Evolutionary conservation across 2,888 invertebrate genomes (phyloP), one percentile per base, ranked within the genome.

Genomic region (Ochropleura plecta): DNA sequence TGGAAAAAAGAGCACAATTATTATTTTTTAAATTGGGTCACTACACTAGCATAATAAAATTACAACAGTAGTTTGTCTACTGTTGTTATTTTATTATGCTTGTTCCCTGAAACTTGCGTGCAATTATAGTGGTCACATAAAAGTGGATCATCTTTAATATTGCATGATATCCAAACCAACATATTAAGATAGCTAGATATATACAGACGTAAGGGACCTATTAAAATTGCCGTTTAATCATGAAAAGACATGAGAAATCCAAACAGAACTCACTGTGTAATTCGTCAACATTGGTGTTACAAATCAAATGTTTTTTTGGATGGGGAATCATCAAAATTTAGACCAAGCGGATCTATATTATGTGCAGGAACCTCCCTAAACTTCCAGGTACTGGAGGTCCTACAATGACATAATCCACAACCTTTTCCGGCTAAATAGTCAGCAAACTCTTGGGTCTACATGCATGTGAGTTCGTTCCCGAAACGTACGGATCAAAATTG

Each of bases 1-100:
- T 44, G 18, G 44, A 60, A 51, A 18, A 42, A 62, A n/a, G n/a
- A 48, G 53, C 40, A 62, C 20, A 42, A 12, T 40, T 46, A 9
- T 62, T 76, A 3, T 42, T 42, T 59, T 42, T 59, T 12, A 57
- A 82, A 78, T 68, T 59, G 60, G 59, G 69, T 60, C 64, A 69
- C 14, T 42, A 42, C 20, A 30, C 3, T 30, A 30, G 44, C n/a
- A 14, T 14, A 44, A 6, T 51, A 49, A 12, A 49, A 49, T 5
- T 49, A 16, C 16, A 30, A 30, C 30, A 30, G 30, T 30, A 30
- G 30, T 30, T 30, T 2, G 1, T 30, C 30, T 30, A 30, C 30
- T 30, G 30, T 30, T n/a, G 5, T 20, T 30, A 6, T 30, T 63
- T 81, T 75, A 40, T 57, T 16, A 30, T 44, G 20, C 18, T 72